A percentile compares a stretch with the other conserved stretches of the same genome.
These are phyloP conservation scores for Alcedo quadribrachys DNA, from an alignment of 2,797 vertebrate species.

Conservation along the genomic window DNA sequence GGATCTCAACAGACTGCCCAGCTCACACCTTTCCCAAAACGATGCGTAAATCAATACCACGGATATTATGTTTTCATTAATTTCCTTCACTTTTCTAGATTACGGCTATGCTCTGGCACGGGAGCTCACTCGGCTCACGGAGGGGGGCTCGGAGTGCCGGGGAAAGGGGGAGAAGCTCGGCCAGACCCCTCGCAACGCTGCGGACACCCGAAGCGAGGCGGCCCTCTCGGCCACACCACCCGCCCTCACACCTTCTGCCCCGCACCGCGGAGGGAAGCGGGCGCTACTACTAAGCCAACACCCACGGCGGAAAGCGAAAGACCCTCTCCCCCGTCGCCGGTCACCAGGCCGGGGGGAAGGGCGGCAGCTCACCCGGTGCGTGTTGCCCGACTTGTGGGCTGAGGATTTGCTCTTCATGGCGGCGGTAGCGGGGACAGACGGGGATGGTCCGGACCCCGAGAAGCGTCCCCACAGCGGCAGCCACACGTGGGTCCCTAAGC, in stretches of 20 bases:
- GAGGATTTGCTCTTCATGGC: constrained; percentile 91
- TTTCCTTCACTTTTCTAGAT: rapidly evolving
- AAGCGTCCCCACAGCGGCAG: background rate
- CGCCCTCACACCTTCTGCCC: background rate
- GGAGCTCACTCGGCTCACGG: too few species aligned
- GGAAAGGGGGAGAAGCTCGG: background rate
- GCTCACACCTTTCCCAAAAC: background rate
- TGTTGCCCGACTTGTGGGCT: constrained; percentile 92
- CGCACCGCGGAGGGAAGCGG: background rate
- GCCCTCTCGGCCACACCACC: background rate
- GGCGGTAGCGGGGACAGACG: background rate
- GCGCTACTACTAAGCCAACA: rapidly evolving
- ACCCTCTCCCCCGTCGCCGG: too few species aligned
- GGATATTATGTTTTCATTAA: rapidly evolving
- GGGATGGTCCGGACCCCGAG: rapidly evolving
- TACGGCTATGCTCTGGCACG: rapidly evolving
- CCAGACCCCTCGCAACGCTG: background rate
- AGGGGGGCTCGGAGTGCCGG: background rate
- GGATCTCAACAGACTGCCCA: too few species aligned
- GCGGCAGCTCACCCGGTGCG: constrained; percentile 86
- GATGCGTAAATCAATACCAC: rapidly evolving
- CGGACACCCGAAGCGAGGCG: background rate
- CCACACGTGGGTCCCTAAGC: constrained; percentile 71
- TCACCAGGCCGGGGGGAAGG: too few species aligned
- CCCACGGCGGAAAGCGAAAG: background rate